These are phyloP conservation scores for Lordiphosa collinella DNA, from an alignment of 1,140 invertebrate species.

Conservation along the genomic window DNA sequence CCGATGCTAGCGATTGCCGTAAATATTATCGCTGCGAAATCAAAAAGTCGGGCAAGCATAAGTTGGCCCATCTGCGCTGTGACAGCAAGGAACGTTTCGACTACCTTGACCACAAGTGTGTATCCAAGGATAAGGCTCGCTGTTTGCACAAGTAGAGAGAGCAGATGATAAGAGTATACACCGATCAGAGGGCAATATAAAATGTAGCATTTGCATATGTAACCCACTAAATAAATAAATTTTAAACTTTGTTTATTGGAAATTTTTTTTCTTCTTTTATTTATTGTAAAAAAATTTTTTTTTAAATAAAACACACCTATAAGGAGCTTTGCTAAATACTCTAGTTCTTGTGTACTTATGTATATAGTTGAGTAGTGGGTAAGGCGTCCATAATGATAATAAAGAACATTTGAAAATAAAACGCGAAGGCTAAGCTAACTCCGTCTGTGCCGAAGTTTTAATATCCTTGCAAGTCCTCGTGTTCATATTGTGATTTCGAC, in stretches of 20 bases:
- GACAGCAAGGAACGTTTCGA: slow-evolving; percentile 60
- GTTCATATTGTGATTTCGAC: too few species aligned
- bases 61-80: slow-evolving; percentile 50
- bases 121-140: slow-evolving; percentile 40
- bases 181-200: slow-evolving; percentile 1
- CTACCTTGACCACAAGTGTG: slow-evolving; percentile 27
- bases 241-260: slow-evolving; percentile 46
- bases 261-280: slow-evolving; percentile 47
- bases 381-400: too few species aligned
- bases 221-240: slow-evolving; percentile 42
- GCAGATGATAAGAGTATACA: too few species aligned
- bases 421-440: too few species aligned
- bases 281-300: slow-evolving; percentile 34
- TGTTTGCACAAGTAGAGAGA: slow-evolving; percentile 44
- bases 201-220: slow-evolving; percentile 25
- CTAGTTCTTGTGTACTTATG: too few species aligned
- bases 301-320: too few species aligned
- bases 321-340: too few species aligned
- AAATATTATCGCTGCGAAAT: slow-evolving; percentile 68
- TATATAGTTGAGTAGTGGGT: too few species aligned
- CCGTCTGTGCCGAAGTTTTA: too few species aligned
- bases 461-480: too few species aligned
- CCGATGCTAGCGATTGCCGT: slow-evolving; percentile 62
- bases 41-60: slow-evolving; percentile 57
- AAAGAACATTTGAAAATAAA: too few species aligned